Percentiles rank a stretch among this genome's conserved stretches.
These are phyloP conservation scores for Aromia moschata DNA, from an alignment of 2,888 invertebrate species.

Conservation along the genomic window DNA sequence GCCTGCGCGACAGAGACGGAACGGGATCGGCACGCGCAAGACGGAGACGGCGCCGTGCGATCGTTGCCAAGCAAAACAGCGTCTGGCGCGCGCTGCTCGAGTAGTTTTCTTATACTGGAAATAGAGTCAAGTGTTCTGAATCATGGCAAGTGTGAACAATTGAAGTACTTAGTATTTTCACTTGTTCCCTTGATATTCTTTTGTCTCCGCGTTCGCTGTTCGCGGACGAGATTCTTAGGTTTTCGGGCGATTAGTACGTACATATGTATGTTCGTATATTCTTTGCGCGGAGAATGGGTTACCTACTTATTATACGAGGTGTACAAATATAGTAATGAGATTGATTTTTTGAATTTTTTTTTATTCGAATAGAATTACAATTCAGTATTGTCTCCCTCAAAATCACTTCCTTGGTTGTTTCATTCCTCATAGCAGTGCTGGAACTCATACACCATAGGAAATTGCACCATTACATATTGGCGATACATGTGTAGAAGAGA, in stretches of 20 bases:
- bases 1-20: neutral
- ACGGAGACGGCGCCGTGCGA: conserved; percentile 13
- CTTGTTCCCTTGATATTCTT: conserved; percentile 36
- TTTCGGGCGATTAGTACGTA: conserved; percentile 29
- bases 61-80: conserved; percentile 33
- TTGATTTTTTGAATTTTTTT: too few species aligned
- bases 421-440: too few species aligned
- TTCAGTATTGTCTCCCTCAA: too few species aligned
- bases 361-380: too few species aligned
- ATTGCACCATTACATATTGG: too few species aligned
- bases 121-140: conserved; percentile 43
- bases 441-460: too few species aligned
- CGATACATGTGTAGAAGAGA: too few species aligned
- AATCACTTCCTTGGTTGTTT: too few species aligned
- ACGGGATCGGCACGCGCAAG: neutral
- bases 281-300: conserved; percentile 16
- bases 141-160: conserved; percentile 40
- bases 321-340: too few species aligned
- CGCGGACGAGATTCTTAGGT: conserved; percentile 28
- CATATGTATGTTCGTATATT: conserved; percentile 5
- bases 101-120: conserved; percentile 39
- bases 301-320: too few species aligned
- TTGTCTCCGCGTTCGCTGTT: conserved; percentile 33
- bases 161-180: conserved; percentile 39
- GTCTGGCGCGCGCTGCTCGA: conserved; percentile 33